phyloP scores from a whole-genome alignment of 2,113 vertebrate genomes.

The Pycnonotus jocosus region DNA sequence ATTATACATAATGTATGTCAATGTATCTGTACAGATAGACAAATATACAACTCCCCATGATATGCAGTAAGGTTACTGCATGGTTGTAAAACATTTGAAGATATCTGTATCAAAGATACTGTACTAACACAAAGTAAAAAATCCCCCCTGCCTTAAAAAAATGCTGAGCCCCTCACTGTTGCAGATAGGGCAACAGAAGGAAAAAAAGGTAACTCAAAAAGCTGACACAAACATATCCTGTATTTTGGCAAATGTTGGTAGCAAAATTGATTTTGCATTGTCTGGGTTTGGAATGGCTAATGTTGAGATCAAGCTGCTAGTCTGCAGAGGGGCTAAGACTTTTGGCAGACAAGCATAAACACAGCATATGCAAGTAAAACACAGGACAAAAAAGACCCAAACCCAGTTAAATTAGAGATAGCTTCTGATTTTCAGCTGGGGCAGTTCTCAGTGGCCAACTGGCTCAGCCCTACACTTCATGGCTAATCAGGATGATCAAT shows the following conservation, averaged over 20 bases:
- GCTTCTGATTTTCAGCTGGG: not conserved
- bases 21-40: not conserved
- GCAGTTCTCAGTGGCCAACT: not conserved
- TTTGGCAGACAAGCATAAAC: not conserved
- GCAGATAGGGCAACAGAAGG: not conserved
- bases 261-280: conserved; percentile 28
- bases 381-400: not conserved
- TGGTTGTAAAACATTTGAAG: not conserved
- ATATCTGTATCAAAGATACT: not conserved
- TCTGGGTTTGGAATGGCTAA: not conserved
- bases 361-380: not conserved
- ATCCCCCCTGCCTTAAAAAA: not conserved
- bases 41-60: not conserved
- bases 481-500: not conserved
- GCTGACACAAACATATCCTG: not conserved
- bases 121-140: not conserved
- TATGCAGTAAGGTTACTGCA: not conserved
- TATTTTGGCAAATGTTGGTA: not conserved
- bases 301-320: not conserved
- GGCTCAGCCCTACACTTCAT: not conserved
- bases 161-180: not conserved
- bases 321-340: not conserved
- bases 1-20: not conserved
- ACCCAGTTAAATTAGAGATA: not conserved
- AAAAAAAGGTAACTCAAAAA: not conserved